Conservation (phyloP, 2,888 invertebrate genomes). For the Agriopis leucophaearia region DNA sequence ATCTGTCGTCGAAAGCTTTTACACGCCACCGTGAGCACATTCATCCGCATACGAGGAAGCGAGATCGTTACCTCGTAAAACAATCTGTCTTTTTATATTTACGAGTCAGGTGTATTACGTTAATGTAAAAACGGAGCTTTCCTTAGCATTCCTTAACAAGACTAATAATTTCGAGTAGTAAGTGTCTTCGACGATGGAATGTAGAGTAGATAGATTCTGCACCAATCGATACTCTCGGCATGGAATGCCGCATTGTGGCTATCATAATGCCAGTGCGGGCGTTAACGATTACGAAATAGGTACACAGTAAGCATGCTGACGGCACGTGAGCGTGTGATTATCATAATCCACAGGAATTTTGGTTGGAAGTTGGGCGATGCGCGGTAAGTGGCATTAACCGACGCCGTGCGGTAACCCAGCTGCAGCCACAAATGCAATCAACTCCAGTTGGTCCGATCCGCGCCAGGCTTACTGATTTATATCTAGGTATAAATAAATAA, state of each 20-base stretch:
- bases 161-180: constrained; percentile 20
- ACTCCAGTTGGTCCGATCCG: constrained; percentile 9
- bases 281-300: constrained; percentile 37
- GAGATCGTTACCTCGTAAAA: constrained; percentile 16
- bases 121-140: constrained; percentile 1
- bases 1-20: constrained; percentile 25
- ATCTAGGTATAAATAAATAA: background rate
- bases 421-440: constrained; percentile 24
- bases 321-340: constrained; percentile 17
- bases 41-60: constrained; percentile 12
- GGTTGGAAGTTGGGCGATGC: constrained; percentile 14
- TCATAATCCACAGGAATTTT: constrained; percentile 21
- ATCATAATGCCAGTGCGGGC: constrained; percentile 36
- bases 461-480: constrained; percentile 2
- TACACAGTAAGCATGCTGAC: constrained; percentile 21
- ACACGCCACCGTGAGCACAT: constrained; percentile 7
- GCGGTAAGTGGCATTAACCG: constrained; percentile 16
- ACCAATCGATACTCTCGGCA: constrained; percentile 42
- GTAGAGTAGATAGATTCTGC: constrained; percentile 38
- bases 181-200: constrained; percentile 33
- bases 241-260: constrained; percentile 47
- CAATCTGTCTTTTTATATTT: constrained; percentile 12
- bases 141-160: constrained; percentile 1
- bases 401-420: constrained; percentile 17
- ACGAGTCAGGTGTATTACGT: constrained; percentile 10